Evolutionary conservation across 2,797 vertebrate genomes (phyloP).

Genomic region (Ctenochaetus hawaiiensis): DNA sequence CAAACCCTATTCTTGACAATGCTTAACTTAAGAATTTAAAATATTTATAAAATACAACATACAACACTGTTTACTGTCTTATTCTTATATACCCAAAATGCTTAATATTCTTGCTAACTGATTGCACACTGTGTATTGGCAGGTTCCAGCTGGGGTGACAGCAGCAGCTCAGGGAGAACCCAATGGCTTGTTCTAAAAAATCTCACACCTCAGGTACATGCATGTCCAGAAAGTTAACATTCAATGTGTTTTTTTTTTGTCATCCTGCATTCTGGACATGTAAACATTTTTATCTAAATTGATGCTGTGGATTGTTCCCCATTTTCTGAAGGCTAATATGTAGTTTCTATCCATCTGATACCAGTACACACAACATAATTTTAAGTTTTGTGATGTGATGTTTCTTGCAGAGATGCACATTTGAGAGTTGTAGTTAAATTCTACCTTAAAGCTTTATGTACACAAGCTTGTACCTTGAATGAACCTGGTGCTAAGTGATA

Average conservation of each 20-base stretch:
- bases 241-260: neutral
- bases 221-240: neutral
- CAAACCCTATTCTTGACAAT: no score
- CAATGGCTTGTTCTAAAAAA: conserved; percentile 99
- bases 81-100: no score
- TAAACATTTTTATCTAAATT: neutral
- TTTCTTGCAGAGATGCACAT: no score
- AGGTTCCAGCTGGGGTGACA: conserved; percentile 98
- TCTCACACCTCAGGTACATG: conserved; percentile 97
- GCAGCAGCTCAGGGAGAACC: conserved; percentile 99
- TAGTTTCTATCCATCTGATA: no score
- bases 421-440: neutral
- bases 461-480: neutral
- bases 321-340: neutral
- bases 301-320: neutral
- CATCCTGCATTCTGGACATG: neutral
- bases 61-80: no score
- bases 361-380: no score
- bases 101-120: no score
- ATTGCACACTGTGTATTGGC: conserved; percentile 8
- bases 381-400: neutral
- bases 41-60: no score
- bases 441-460: neutral
- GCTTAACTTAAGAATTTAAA: no score
- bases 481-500: neutral